These are phyloP conservation scores for Blastobasis adustella DNA, from an alignment of 2,888 invertebrate genomes.

Conservation along the genomic window DNA sequence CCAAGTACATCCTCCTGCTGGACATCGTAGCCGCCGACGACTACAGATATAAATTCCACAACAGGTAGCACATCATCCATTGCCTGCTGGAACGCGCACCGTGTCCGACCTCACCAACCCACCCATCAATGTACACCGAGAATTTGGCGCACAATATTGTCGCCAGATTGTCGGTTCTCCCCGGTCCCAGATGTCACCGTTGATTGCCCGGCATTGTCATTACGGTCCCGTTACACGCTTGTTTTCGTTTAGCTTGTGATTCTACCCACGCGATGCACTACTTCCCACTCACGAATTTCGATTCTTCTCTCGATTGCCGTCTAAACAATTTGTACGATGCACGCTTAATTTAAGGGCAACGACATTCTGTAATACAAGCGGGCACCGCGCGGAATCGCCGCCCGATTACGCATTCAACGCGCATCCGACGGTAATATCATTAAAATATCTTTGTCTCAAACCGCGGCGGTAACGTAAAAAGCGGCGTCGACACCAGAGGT, in stretches of 20 bases:
- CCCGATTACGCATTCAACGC: slow-evolving; percentile 68
- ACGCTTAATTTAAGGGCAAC: slow-evolving; percentile 68
- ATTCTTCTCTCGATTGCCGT: slow-evolving; percentile 59
- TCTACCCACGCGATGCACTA: slow-evolving; percentile 63
- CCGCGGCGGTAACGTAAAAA: slow-evolving; percentile 61
- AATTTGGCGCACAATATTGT: slow-evolving; percentile 24
- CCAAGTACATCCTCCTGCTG: slow-evolving; percentile 98
- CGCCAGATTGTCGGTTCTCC: slow-evolving; percentile 34
- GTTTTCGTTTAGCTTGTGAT: slow-evolving; percentile 68
- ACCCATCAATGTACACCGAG: slow-evolving; percentile 31
- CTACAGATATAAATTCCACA: slow-evolving; percentile 98
- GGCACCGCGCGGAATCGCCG: slow-evolving; percentile 44
- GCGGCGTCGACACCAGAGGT: slow-evolving; percentile 57
- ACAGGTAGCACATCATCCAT: slow-evolving; percentile 78
- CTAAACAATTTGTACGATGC: slow-evolving; percentile 65
- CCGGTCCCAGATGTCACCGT: slow-evolving; percentile 40
- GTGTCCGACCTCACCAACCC: slow-evolving; percentile 25
- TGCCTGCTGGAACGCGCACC: slow-evolving; percentile 38
- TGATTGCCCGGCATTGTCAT: slow-evolving; percentile 55
- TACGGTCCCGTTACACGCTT: slow-evolving; percentile 53
- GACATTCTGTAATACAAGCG: slow-evolving; percentile 52
- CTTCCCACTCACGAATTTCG: slow-evolving; percentile 55
- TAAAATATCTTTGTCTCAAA: slow-evolving; percentile 73
- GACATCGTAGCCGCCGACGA: slow-evolving; percentile 99
- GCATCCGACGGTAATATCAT: slow-evolving; percentile 69